Percentiles rank a stretch among this genome's conserved stretches.
Conservation (phyloP, 2,797 vertebrate genomes). For the Manis pentadactyla region DNA sequence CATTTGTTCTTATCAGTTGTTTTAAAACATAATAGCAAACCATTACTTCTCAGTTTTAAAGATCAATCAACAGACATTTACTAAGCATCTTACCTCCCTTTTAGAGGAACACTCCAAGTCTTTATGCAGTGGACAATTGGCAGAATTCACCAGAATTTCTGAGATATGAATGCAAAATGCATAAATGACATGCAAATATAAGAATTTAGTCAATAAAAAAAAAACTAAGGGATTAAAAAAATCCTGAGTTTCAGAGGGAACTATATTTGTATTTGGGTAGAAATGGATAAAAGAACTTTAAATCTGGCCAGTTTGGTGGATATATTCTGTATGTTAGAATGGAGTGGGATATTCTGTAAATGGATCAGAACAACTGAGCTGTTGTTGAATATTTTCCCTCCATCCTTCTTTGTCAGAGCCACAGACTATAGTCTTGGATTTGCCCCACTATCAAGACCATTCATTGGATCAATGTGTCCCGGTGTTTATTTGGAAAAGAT, state of each 20-base stretch:
- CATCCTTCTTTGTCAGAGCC: background rate
- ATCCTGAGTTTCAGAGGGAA: background rate
- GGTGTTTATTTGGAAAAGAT: background rate
- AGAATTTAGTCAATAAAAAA: background rate
- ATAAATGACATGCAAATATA: background rate
- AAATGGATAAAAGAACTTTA: background rate
- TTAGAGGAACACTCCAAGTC: background rate
- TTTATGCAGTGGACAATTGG: background rate
- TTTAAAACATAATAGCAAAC: constrained; percentile 24
- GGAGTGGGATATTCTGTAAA: background rate
- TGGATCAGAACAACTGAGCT: background rate
- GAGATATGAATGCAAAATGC: background rate
- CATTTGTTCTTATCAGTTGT: background rate
- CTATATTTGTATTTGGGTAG: background rate
- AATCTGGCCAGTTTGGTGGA: background rate
- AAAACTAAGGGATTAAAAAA: background rate
- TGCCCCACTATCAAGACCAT: background rate
- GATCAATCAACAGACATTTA: background rate
- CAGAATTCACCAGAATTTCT: constrained; percentile 1
- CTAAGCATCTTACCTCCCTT: background rate
- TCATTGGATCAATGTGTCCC: background rate
- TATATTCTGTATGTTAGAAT: background rate
- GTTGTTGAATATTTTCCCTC: background rate
- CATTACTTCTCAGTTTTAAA: background rate
- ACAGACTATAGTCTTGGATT: background rate